Conservation (phyloP, 92 coral and sea anemone genomes). For the Muricea muricata region DNA sequence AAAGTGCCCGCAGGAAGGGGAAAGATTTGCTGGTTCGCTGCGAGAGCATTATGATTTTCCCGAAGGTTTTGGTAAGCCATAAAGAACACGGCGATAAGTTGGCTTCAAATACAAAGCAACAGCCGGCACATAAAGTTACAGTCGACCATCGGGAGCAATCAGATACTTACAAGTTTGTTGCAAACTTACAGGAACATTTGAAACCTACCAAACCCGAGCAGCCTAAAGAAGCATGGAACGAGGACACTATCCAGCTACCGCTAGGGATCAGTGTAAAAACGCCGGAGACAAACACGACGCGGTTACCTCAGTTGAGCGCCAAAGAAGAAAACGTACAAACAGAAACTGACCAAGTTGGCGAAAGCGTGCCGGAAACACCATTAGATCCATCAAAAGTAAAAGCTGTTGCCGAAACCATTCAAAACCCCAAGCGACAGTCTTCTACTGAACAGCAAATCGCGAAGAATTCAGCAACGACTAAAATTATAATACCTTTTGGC, state of each 20-base stretch:
- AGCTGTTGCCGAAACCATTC: not conserved
- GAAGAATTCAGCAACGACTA: slow-evolving; percentile 23
- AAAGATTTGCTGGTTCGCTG: slow-evolving; percentile 25
- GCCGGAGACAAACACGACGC: not conserved
- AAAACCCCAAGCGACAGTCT: not conserved
- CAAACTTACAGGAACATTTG: too few relatives aligned
- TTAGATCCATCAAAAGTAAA: not conserved
- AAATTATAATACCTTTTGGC: slow-evolving; percentile 42
- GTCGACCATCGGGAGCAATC: not conserved
- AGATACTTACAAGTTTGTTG: not conserved
- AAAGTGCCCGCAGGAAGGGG: not conserved
- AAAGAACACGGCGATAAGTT: not conserved
- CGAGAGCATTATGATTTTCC: slow-evolving; percentile 41
- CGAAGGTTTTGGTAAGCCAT: slow-evolving; percentile 7
- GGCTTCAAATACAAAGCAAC: not conserved
- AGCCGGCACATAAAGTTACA: not conserved
- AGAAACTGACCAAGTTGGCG: not conserved
- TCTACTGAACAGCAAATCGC: not conserved
- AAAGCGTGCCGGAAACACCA: not conserved
- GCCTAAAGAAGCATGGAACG: slow-evolving; percentile 33
- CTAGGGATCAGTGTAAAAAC: not conserved
- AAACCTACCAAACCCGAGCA: not conserved
- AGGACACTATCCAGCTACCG: not conserved
- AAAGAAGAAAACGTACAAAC: not conserved
- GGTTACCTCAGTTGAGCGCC: not conserved